Base-by-base conservation (phyloP, 1,140 invertebrate genomes). In the Triops longicaudatus region DNA sequence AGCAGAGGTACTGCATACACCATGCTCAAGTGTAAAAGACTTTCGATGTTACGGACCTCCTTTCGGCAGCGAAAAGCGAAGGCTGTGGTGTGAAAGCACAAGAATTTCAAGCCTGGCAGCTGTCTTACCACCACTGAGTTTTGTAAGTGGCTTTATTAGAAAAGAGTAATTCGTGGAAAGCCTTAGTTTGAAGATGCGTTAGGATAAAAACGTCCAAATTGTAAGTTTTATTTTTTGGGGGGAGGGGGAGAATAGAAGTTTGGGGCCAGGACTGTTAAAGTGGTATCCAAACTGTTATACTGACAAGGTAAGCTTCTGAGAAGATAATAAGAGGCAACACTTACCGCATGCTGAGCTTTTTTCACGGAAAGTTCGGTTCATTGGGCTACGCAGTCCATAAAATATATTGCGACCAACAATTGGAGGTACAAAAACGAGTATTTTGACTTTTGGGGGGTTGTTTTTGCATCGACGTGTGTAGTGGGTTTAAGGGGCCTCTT, bases 381-480 rank as follows among this genome's bases (percentile, higher is more conserved):
- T 63, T 63, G 50, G 50, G 50, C 50, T 63, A 22, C 22, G 22
- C 50, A 63, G 50, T 63, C 50, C 50, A 63, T 63, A 63, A 63
- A 63, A 22, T 63, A 63, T 63, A 63, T 63, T 63, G 50, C 22
- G 22, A 22, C n/a, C 17, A 63, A 63, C 50, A 63, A 63, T 63
- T 14, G 50, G 50, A 63, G 17, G 50, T 63, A 17, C 14, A 63
- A 63, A 63, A 14, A 63, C 10, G 17, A 22, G 50, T 63, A 63
- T 22, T 63, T 63, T 63, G 14, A 22, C 50, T 17, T 17, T 63
- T 63, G 6, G 50, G 50, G 50, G 50, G 50, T 17, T 63, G 50
- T 63, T 63, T n/a, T 63, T 63, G 22, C 50, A 63, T 63, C 50
- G 22, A 63, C 50, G 50, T 63, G 50, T 63, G 50, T 63, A 63